A percentile compares a stretch with the other conserved stretches of the same genome.
phyloP scores from a whole-genome alignment of 2,888 invertebrate genomes.

The Drosophila birchii region DNA sequence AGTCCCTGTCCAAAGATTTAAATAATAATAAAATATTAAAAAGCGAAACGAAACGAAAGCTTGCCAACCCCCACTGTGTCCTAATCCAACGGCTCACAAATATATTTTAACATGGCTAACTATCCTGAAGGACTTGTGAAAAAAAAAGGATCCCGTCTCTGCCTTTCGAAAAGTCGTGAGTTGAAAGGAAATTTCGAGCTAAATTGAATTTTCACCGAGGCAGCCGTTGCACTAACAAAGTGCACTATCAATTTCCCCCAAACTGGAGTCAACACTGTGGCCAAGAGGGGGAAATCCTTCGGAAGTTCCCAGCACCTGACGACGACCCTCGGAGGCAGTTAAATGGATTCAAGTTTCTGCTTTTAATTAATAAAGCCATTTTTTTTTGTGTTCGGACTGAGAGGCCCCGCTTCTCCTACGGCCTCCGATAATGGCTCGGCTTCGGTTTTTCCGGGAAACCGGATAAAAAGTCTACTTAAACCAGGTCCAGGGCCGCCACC shows the following conservation, averaged over 20 bases:
- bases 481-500: conserved; percentile 66
- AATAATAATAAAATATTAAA: neutral
- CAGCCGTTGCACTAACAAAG: neutral
- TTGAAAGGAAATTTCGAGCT: neutral
- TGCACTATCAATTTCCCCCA: conserved; percentile 8
- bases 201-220: neutral
- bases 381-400: conserved; percentile 10
- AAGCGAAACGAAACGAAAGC: neutral
- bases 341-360: conserved; percentile 18
- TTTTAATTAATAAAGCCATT: conserved; percentile 37
- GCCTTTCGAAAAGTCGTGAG: too few relatives aligned
- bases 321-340: neutral
- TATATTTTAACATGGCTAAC: neutral
- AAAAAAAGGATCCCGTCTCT: neutral
- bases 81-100: neutral
- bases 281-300: neutral
- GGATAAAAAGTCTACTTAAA: conserved; percentile 16
- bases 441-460: neutral
- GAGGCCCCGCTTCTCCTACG: too few relatives aligned
- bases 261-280: conserved; percentile 2
- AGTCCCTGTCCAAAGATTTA: neutral
- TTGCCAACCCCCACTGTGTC: neutral
- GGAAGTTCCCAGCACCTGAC: neutral
- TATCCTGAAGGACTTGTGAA: neutral
- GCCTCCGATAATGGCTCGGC: neutral